Conservation (phyloP, 92 coral and sea anemone species). For the Montipora capitata region DNA sequence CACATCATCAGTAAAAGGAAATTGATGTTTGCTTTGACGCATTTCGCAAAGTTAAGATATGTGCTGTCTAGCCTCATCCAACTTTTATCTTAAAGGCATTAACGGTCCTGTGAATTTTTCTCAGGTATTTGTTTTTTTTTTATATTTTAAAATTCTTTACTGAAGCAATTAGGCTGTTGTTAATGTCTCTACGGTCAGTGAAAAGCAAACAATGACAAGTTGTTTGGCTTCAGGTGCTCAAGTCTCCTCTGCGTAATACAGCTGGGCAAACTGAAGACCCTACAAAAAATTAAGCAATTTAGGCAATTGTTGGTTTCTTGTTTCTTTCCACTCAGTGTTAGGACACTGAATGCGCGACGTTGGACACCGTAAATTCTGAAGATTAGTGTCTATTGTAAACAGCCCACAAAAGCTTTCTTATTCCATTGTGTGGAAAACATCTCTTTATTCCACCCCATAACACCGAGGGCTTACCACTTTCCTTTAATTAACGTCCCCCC, state of each 20-base stretch:
- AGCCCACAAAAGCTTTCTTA: constrained; percentile 4
- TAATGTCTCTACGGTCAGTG: background rate
- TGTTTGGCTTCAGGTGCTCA: background rate
- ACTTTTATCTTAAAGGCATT: too few relatives aligned
- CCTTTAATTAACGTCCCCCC: too few relatives aligned
- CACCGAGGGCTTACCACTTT: too few relatives aligned
- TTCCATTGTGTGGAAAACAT: background rate
- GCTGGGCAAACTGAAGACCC: background rate
- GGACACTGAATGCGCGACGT: background rate
- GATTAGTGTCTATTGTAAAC: background rate
- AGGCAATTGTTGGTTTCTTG: background rate
- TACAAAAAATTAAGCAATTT: background rate
- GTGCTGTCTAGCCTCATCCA: too few relatives aligned
- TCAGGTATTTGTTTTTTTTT: background rate
- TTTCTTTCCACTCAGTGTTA: background rate
- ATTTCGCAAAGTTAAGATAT: too few relatives aligned
- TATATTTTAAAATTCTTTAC: background rate
- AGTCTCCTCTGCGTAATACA: background rate
- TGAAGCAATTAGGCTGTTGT: background rate
- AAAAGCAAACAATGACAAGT: background rate
- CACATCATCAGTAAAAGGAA: too few relatives aligned
- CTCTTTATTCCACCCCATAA: background rate
- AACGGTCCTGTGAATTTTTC: background rate
- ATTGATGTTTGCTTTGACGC: too few relatives aligned
- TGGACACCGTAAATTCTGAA: background rate